These are phyloP conservation scores for Saturnia pavonia DNA, from an alignment of 2,888 invertebrate genomes.

Conservation along the genomic window DNA sequence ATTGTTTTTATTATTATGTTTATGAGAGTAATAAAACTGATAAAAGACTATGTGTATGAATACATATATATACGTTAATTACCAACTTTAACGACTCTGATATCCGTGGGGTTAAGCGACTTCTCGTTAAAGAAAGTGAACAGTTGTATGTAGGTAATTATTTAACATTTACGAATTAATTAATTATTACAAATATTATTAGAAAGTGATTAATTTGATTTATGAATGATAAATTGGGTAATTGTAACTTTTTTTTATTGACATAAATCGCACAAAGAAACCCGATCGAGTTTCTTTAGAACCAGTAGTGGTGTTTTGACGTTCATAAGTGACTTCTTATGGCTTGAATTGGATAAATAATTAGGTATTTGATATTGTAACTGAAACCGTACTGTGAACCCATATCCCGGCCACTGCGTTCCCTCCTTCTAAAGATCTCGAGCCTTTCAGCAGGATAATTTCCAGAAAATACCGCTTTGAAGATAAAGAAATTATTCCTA, in stretches of 20 bases:
- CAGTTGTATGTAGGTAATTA: not conserved
- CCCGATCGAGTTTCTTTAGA: too few relatives aligned
- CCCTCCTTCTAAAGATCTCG: too few relatives aligned
- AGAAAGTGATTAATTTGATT: not conserved
- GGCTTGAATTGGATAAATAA: too few relatives aligned
- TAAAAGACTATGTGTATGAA: not conserved
- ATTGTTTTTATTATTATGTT: not conserved
- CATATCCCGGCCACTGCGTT: too few relatives aligned
- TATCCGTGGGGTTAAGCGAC: not conserved
- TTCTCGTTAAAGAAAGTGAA: not conserved
- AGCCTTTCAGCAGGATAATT: too few relatives aligned
- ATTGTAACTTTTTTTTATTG: too few relatives aligned
- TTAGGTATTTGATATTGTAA: too few relatives aligned
- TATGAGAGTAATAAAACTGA: not conserved
- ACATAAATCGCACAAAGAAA: not conserved
- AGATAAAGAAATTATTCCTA: not conserved
- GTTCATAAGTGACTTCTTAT: too few relatives aligned
- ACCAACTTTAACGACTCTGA: not conserved
- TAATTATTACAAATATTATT: not conserved
- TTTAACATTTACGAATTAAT: not conserved
- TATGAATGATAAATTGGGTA: not conserved
- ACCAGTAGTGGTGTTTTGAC: too few relatives aligned
- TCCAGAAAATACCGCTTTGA: not conserved
- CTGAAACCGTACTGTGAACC: too few relatives aligned
- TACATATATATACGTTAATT: not conserved